These are phyloP conservation scores for Vidua macroura DNA, from an alignment of 2,113 vertebrate species.

Conservation along the genomic window DNA sequence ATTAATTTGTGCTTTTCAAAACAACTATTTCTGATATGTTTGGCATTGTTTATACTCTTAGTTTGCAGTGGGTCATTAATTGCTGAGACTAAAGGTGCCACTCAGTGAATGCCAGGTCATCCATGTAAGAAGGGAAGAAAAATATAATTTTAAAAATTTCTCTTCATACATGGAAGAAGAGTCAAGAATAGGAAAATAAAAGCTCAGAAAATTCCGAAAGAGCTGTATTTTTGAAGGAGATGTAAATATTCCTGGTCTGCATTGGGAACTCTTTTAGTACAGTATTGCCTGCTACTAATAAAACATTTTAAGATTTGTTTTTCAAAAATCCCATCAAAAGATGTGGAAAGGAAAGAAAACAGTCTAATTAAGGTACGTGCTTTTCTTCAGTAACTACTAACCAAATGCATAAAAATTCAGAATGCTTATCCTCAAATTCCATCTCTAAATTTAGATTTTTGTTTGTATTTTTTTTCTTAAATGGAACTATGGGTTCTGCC, in stretches of 20 bases:
- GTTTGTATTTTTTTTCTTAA: not conserved
- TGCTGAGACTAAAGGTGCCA: not conserved
- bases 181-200: not conserved
- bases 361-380: not conserved
- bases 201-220: not conserved
- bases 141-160: not conserved
- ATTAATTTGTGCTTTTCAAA: not conserved
- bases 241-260: not conserved
- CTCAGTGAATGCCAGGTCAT: not conserved
- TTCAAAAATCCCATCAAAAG: not conserved
- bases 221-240: not conserved
- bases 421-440: not conserved
- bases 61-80: not conserved
- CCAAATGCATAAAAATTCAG: not conserved
- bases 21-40: not conserved
- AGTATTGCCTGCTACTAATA: fast-evolving
- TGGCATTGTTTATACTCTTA: not conserved
- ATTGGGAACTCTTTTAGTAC: not conserved
- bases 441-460: not conserved
- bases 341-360: not conserved
- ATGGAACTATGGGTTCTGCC: not conserved
- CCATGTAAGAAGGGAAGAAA: not conserved
- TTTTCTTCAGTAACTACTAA: not conserved
- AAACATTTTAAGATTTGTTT: not conserved
- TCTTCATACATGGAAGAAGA: not conserved